Percentiles rank a stretch among this genome's conserved stretches.
Conservation (phyloP, 2,113 vertebrate genomes). For the Oenanthe oenanthe region DNA sequence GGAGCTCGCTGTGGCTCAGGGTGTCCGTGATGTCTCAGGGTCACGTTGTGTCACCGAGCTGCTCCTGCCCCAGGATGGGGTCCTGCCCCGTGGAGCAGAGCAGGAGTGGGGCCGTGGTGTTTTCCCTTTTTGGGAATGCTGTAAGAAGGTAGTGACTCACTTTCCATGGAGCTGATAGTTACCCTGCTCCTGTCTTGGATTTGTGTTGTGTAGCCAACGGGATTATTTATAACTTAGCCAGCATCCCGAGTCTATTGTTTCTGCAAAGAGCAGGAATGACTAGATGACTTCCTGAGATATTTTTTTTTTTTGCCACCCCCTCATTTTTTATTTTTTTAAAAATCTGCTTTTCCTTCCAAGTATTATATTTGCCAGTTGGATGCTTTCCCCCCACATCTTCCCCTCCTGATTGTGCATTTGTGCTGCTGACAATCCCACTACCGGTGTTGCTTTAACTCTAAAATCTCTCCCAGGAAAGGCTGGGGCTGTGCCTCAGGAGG, state of each 20-base stretch:
- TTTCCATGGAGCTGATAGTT: constrained; percentile 36
- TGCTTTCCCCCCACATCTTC: constrained; percentile 60
- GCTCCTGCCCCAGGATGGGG: neutral
- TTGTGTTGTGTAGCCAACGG: constrained; percentile 60
- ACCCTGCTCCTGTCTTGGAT: constrained; percentile 43
- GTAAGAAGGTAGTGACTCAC: constrained; percentile 59
- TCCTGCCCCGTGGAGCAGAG: neutral
- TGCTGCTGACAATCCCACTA: constrained; percentile 44
- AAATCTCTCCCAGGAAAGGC: constrained; percentile 8
- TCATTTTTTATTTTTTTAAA: constrained; percentile 38
- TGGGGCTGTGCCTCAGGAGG: rapidly evolving
- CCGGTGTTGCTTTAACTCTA: constrained; percentile 41
- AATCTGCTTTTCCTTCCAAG: constrained; percentile 71
- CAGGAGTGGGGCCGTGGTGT: rapidly evolving
- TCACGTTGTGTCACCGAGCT: rapidly evolving
- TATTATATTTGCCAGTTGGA: constrained; percentile 65
- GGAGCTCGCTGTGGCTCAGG: rapidly evolving
- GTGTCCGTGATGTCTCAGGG: rapidly evolving
- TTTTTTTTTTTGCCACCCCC: constrained; percentile 57
- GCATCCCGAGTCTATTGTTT: constrained; percentile 70
- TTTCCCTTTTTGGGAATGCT: constrained; percentile 63
- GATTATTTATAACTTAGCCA: constrained; percentile 66
- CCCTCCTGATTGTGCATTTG: constrained; percentile 55
- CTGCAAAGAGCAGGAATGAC: constrained; percentile 66
- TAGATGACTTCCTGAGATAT: constrained; percentile 70